phyloP scores from a whole-genome alignment of 2,113 vertebrate genomes.

The Phrynocephalus versicolor region DNA sequence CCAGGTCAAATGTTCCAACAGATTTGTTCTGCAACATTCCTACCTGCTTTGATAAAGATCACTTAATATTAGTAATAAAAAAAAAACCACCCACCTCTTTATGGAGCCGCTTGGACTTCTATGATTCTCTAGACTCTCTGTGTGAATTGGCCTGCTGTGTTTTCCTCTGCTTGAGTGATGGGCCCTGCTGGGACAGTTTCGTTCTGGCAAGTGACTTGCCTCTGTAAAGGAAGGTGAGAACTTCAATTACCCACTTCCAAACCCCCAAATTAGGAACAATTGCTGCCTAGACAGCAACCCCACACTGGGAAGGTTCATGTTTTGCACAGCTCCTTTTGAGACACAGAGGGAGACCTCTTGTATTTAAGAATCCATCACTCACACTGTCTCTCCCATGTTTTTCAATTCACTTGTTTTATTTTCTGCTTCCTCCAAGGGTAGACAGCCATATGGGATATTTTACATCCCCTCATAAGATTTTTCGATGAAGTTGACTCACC shows the following conservation, averaged over 20 bases:
- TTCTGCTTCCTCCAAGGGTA: neutral
- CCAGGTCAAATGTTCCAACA: neutral
- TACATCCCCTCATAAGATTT: neutral
- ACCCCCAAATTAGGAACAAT: slow-evolving; percentile 16
- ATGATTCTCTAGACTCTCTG: slow-evolving; percentile 3
- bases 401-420: neutral
- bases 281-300: neutral
- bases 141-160: neutral
- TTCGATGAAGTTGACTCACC: neutral
- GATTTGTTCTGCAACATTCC: neutral
- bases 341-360: neutral
- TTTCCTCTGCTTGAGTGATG: slow-evolving; percentile 4
- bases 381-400: neutral
- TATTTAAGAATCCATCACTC: neutral
- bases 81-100: too few relatives aligned
- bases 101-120: neutral
- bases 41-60: neutral
- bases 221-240: neutral
- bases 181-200: slow-evolving; percentile 15
- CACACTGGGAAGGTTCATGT: slow-evolving; percentile 7
- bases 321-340: neutral
- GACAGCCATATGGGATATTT: neutral
- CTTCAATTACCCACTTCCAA: neutral
- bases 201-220: neutral
- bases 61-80: neutral